A percentile compares a stretch with the other conserved stretches of the same genome.
phyloP scores from a whole-genome alignment of 2,797 vertebrate genomes.

The Syndactyla subalaris region DNA sequence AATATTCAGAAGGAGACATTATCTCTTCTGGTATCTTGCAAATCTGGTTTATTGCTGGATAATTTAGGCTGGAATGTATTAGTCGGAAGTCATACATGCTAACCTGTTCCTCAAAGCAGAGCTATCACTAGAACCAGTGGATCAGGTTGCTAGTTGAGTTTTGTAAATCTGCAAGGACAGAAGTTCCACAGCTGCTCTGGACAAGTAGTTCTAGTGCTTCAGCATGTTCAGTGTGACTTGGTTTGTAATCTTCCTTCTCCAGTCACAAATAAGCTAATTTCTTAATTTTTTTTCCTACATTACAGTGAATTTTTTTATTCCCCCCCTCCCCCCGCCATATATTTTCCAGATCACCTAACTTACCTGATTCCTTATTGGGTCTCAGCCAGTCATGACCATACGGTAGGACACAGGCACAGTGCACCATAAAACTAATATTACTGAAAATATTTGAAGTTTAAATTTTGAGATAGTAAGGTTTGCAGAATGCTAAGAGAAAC shows the following conservation, averaged over 20 bases:
- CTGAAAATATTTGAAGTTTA: neutral
- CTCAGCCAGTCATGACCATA: neutral
- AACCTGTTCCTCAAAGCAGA: neutral
- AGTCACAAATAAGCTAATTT: neutral
- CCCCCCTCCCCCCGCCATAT: neutral
- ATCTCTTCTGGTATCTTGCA: neutral
- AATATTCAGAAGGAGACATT: neutral
- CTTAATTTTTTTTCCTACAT: neutral
- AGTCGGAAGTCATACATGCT: neutral
- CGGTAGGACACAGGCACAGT: neutral
- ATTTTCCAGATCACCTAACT: neutral
- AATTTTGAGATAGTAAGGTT: neutral
- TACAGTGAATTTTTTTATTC: neutral
- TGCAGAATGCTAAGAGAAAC: neutral
- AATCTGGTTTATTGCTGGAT: neutral
- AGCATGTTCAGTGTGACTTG: neutral
- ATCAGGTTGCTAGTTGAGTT: neutral
- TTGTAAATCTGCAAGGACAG: neutral
- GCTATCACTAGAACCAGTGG: neutral
- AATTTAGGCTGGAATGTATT: neutral
- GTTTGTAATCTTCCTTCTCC: neutral
- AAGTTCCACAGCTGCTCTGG: neutral
- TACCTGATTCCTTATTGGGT: neutral
- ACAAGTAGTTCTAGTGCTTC: neutral
- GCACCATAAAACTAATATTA: neutral